Evolutionary conservation across 2,888 invertebrate species (phyloP), one percentile per base, ranked within the genome.

Genomic region (Acrobeloides nanus): DNA sequence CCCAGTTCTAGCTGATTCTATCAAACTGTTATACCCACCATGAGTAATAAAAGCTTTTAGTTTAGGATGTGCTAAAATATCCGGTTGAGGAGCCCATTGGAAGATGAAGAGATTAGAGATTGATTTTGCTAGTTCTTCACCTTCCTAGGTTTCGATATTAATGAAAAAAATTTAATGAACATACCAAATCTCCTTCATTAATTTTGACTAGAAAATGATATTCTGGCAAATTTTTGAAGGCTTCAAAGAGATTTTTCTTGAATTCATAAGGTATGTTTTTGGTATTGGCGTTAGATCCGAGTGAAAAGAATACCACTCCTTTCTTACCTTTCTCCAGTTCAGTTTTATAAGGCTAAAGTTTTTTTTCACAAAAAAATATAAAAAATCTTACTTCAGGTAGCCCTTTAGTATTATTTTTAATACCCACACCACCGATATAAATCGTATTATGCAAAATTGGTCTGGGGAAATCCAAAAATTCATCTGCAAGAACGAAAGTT

Each of bases 391-490:
- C n/a, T n/a, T n/a, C n/a, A n/a, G n/a, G n/a, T n/a, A n/a, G n/a
- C 23, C 29, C 21, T 8, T 18, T 18, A 17, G n/a, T 7, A n/a
- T 8, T n/a, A n/a, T 17, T 26, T n/a, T 39, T 24, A 21, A 50
- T 53, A 15, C 55, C 48, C 12, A 50, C 17, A 1, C 65, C 64
- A 15, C 65, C 65, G 34, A 65, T 61, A 40, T 64, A 55, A 4
- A 65, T 46, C 26, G 60, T 37, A 25, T 62, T 62, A 5, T 59
- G 48, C 5, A 57, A 39, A 1, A 51, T 53, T 12, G 65, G 65
- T 5, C 62, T 39, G n/a, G 55, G 58, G 26, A 64, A 55, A 24
- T 65, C 65, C 6, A 65, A 25, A 10, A 65, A 46, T 31, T 65
- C 65, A 24, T 64, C 64, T 8, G 52, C 56, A 3, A 55, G 44